These are phyloP conservation scores for Cynodonichthys magdalenae DNA, from an alignment of 2,797 vertebrate genomes.

Conservation along the genomic window DNA sequence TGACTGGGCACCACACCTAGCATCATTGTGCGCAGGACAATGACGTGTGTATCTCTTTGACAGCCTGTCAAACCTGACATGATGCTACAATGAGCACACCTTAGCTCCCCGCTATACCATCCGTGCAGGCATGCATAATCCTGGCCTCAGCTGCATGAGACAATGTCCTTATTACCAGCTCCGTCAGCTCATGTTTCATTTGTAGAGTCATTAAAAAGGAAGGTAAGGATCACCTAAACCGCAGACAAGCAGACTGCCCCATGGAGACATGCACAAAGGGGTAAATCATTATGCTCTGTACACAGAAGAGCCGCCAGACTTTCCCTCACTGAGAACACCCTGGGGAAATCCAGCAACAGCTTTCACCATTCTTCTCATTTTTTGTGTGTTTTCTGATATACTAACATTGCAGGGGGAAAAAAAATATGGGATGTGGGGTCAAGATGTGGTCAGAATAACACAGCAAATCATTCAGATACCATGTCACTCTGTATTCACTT, in stretches of 20 bases:
- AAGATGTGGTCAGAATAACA: conserved; percentile 64
- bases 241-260: conserved; percentile 41
- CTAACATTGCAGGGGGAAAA: conserved; percentile 2
- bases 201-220: conserved; percentile 55
- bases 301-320: conserved; percentile 38
- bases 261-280: conserved; percentile 43
- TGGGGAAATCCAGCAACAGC: conserved; percentile 46
- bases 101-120: conserved; percentile 8
- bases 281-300: conserved; percentile 55
- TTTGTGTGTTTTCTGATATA: conserved; percentile 46
- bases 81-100: conserved; percentile 33
- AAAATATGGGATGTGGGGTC: conserved; percentile 31
- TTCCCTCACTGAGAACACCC: conserved; percentile 41
- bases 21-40: conserved; percentile 46
- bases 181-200: conserved; percentile 58
- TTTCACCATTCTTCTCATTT: conserved; percentile 33
- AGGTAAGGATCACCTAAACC: conserved; percentile 62
- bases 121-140: conserved; percentile 39
- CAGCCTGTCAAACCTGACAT: conserved; percentile 43
- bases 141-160: conserved; percentile 40
- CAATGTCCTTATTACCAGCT: conserved; percentile 40
- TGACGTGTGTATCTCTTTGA: conserved; percentile 48
- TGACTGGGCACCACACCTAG: conserved; percentile 47
- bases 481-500: conserved; percentile 33
- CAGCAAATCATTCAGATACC: conserved; percentile 31